Base-by-base conservation (phyloP, 2,797 vertebrate species). In the Enteromius trimaculatus region DNA sequence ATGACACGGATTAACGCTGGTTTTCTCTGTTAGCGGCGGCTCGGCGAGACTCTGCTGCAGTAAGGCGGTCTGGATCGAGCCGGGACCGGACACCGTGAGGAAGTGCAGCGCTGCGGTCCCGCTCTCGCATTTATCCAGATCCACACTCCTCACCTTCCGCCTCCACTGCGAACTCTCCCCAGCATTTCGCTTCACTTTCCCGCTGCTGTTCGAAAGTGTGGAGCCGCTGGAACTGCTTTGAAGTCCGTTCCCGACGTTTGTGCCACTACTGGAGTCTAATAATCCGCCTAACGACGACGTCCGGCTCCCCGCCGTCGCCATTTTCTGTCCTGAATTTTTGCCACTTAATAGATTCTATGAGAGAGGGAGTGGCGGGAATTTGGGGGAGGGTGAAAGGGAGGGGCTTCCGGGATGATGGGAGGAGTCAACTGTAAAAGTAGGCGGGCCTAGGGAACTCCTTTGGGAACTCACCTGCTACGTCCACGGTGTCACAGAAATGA, bases 131-230 rank as follows among this genome's bases (percentile, higher is more conserved):
- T 90, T 88, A 88, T 95, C 95, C 91, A 96, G 92, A 90, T 96
- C 96, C 89, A 94, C 96, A 69, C 96, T 96, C 90, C 95, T 92
- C 88, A 96, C 95, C 94, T 96, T 96, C 84, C 95, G 94, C 92
- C 95, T 92, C 95, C 95, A 96, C 89, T 96, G 94, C 11, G 94
- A 90, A 85, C 92, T 93, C 84, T 93, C 92, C 85, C 92, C 92
- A 77, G 90, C 85, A 84, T 19, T 82, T 75, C 88, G 83, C 82
- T 90, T 92, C 87, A 84, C 86, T 55, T 88, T 92, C 80, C 89
- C 91, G 87, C 90, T 85, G 81, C 89, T 82, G 86, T 84, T 86
- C 47, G 88, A 64, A 16, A 86, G 34, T 81, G 81, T 75, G 51
- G 81, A 74, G 49, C 64, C 51, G 79, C 83, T 76, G 53, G 78